Percentiles rank a stretch among this genome's conserved stretches.
Conservation (phyloP, 2,113 vertebrate species). For the Emydura subglobosa region DNA sequence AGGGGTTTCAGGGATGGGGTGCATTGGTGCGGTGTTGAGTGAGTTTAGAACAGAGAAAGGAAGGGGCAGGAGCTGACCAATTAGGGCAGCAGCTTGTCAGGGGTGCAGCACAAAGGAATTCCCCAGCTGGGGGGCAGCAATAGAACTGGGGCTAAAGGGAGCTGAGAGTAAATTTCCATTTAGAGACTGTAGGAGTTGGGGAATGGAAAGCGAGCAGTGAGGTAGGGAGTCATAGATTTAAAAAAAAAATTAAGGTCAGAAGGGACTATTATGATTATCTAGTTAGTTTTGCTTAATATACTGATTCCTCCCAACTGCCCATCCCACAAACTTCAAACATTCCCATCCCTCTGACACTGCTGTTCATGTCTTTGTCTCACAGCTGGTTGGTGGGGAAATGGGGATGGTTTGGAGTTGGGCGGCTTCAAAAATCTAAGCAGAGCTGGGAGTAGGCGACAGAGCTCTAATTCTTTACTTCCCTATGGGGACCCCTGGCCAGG, state of each 20-base stretch:
- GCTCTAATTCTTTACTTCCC: not conserved
- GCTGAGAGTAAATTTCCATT: not conserved
- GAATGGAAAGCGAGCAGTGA: not conserved
- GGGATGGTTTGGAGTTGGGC: not conserved
- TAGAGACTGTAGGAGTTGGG: too few relatives aligned
- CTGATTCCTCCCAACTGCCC: not conserved
- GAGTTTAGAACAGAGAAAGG: not conserved
- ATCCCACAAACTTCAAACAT: not conserved
- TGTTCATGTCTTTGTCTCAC: not conserved
- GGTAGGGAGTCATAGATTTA: not conserved
- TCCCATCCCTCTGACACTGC: not conserved
- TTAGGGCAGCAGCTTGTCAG: not conserved
- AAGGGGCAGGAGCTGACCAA: not conserved
- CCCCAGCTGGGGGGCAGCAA: not conserved
- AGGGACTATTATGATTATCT: not conserved
- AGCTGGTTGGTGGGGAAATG: not conserved
- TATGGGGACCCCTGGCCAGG: not conserved
- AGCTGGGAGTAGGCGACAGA: not conserved
- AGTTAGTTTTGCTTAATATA: not conserved
- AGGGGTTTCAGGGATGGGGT: not conserved
- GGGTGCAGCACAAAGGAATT: not conserved
- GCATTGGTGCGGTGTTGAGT: not conserved
- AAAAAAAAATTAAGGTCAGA: not conserved
- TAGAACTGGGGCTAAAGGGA: not conserved
- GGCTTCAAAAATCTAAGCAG: not conserved